Conservation (phyloP, 2,113 vertebrate genomes). For the Phaethornis superciliosus region DNA sequence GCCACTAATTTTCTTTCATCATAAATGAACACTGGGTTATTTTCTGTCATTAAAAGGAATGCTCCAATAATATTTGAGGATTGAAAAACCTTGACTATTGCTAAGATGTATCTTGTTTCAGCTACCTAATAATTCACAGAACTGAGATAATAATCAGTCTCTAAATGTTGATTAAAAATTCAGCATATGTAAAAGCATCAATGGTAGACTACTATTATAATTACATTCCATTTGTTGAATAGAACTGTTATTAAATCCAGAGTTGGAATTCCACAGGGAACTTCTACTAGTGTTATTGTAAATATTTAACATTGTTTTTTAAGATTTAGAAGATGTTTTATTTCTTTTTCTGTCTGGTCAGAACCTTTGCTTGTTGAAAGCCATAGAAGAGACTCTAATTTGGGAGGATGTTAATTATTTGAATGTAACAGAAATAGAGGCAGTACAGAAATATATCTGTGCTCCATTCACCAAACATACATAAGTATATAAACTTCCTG, state of each 20-base stretch:
- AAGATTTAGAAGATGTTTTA: background rate
- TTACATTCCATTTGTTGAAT: background rate
- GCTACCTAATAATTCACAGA: background rate
- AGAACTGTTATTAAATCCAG: background rate
- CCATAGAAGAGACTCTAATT: background rate
- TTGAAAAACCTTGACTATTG: conserved; percentile 5
- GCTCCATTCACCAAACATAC: background rate
- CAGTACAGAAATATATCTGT: background rate
- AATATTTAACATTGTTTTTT: background rate
- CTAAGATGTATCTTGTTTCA: background rate
- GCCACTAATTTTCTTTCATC: conserved; percentile 31
- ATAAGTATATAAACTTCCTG: background rate
- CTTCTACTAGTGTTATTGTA: background rate
- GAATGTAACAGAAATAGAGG: background rate
- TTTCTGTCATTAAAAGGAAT: conserved; percentile 14
- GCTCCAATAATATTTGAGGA: background rate
- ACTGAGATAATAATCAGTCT: background rate
- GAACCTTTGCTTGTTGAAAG: background rate
- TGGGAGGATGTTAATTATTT: background rate
- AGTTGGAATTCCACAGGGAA: background rate
- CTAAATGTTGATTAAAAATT: conserved; percentile 20
- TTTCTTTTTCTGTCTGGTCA: background rate
- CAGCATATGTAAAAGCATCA: background rate
- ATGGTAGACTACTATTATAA: background rate
- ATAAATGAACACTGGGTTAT: background rate